Evolutionary conservation across 2,113 vertebrate species (phyloP).

Genomic region (Galemys pyrenaicus): DNA sequence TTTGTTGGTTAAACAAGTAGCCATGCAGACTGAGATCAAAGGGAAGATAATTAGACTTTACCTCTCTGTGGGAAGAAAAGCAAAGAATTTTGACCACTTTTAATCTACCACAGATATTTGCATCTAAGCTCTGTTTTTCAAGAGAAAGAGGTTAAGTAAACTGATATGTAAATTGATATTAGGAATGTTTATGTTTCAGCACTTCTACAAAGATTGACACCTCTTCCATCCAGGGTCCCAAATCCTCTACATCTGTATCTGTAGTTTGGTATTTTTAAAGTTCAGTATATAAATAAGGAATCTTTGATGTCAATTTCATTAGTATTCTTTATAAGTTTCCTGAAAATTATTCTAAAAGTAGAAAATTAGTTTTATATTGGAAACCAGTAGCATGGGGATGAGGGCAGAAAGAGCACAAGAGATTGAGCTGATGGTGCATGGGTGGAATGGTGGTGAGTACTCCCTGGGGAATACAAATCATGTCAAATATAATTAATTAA

Average conservation of each 20-base stretch:
- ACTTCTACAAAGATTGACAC: neutral
- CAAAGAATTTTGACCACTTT: neutral
- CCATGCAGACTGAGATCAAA: neutral
- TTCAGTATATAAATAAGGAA: neutral
- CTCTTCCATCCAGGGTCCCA: neutral
- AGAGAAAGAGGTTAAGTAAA: slow-evolving; percentile 8
- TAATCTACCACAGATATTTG: neutral
- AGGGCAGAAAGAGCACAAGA: too few relatives aligned
- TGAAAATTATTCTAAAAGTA: slow-evolving; percentile 18
- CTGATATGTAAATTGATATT: neutral
- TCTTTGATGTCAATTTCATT: neutral
- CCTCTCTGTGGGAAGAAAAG: neutral
- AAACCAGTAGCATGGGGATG: neutral
- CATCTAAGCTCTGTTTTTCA: neutral
- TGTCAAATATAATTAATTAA: too few relatives aligned
- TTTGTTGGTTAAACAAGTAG: neutral
- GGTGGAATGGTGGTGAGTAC: too few relatives aligned
- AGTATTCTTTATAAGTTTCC: neutral
- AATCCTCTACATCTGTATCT: neutral
- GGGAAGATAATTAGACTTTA: neutral
- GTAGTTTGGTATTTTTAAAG: neutral
- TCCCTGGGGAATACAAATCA: too few relatives aligned
- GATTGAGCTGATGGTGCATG: too few relatives aligned
- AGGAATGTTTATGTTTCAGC: neutral
- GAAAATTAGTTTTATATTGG: slow-evolving; percentile 5